Evolutionary conservation across 2,888 invertebrate species (phyloP), one percentile per base, ranked within the genome.

Genomic region (Cephus pygmeus): DNA sequence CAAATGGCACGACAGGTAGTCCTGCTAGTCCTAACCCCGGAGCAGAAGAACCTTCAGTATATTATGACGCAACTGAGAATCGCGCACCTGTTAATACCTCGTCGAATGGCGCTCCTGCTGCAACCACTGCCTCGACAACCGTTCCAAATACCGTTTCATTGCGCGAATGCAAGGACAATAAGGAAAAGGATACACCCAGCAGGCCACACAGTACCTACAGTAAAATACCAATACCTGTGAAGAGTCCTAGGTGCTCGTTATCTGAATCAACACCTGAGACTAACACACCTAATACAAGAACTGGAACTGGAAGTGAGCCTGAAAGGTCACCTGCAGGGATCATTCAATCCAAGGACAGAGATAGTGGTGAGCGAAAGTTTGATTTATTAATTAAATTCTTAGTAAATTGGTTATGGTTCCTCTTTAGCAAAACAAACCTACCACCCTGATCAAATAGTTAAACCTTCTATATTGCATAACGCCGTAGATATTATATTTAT

Each of bases 51-150:
- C 93, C 95, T 11, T 96, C 96, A 11, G 93, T 96, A 30, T 97
- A 97, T 91, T 96, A 96, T 90, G 96, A 97, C 92, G 96, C 96
- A 4, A 94, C 96, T 1, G 96, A 96, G 84, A 95, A 95, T 87
- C 94, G 93, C 34, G 84, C 85, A 68, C 85, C 86, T 56, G 86
- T 85, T 69, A 90, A 89, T 76, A 83, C 78, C 77, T 76, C 87
- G 79, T 83, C 87, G 74, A 91, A 88, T 79, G 82, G 86, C 82
- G 86, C 85, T 40, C 80, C 84, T 79, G 84, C 81, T 81, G 83
- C 84, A 76, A 83, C 82, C 79, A 83, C 82, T 75, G 85, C 85
- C 75, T 85, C 87, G 79, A 83, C 87, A 76, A 85, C 87, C 35
- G 78, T 86, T 75, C 84, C 86, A 76, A 87, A 87, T 76, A 81